Conservation (phyloP, 2,888 invertebrate species). For the Lypha dubia region DNA sequence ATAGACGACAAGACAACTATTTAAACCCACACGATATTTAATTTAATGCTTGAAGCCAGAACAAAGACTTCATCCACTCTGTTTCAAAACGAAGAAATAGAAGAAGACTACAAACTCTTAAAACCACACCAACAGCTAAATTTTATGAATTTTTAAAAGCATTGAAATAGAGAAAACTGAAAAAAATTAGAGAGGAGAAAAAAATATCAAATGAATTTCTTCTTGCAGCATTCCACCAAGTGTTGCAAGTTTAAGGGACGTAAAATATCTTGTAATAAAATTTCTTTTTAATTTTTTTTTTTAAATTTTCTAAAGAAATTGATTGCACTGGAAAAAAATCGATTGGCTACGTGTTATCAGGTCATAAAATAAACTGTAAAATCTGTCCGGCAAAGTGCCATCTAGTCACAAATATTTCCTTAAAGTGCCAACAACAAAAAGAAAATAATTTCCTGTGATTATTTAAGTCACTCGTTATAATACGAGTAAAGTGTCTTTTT, state of each 20-base stretch:
- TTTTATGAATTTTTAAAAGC: neutral
- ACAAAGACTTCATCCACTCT: neutral
- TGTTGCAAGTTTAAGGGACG: constrained; percentile 17
- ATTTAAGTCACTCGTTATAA: no score
- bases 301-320: neutral
- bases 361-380: constrained; percentile 12
- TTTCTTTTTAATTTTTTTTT: neutral
- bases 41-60: neutral
- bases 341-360: constrained; percentile 61
- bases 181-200: neutral
- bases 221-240: constrained; percentile 17
- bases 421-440: neutral
- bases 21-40: constrained; percentile 33
- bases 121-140: neutral
- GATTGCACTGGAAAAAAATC: constrained; percentile 15
- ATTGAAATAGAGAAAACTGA: neutral
- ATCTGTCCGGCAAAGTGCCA: neutral
- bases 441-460: neutral
- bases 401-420: neutral
- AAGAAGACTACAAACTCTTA: neutral
- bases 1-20: neutral
- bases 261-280: constrained; percentile 1
- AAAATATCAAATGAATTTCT: neutral
- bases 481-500: no score
- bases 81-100: no score